Conservation (phyloP, 2,888 invertebrate genomes). For the Drosophila rellima region DNA sequence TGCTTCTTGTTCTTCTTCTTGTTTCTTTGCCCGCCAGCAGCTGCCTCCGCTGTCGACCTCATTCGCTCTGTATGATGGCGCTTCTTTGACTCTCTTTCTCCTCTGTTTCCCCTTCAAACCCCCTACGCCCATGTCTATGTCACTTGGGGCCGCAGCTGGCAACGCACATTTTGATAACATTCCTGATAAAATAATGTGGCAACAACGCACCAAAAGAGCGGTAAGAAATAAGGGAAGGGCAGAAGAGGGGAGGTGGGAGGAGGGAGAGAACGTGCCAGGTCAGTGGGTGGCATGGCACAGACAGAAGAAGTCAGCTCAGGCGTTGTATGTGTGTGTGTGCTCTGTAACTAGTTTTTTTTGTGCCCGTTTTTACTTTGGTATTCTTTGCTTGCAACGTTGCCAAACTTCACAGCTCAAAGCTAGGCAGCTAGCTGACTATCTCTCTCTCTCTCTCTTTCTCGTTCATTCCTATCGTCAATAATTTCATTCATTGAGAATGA, state of each 20-base stretch:
- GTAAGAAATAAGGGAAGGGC: conserved; percentile 1
- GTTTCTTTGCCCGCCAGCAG: conserved; percentile 13
- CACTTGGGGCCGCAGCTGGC: conserved; percentile 68
- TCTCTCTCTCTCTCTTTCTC: conserved; percentile 21
- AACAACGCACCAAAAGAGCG: conserved; percentile 66
- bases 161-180: conserved; percentile 81
- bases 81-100: conserved; percentile 27
- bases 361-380: conserved; percentile 76
- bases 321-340: conserved; percentile 30
- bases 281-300: conserved; percentile 75
- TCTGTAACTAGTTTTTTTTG: conserved; percentile 70
- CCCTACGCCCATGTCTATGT: conserved; percentile 15
- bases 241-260: not conserved
- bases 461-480: conserved; percentile 51
- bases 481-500: conserved; percentile 73
- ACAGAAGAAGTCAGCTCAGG: conserved; percentile 52
- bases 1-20: conserved; percentile 27
- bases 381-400: conserved; percentile 67
- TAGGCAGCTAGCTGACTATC: conserved; percentile 12
- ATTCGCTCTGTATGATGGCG: conserved; percentile 46
- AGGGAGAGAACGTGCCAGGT: conserved; percentile 70
- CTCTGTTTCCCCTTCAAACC: too few species aligned
- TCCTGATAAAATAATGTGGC: conserved; percentile 80
- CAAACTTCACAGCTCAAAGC: conserved; percentile 56
- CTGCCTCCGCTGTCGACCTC: conserved; percentile 62